A percentile compares a stretch with the other conserved stretches of the same genome.
Conservation (phyloP, 2,113 vertebrate species). For the Salvator merianae region DNA sequence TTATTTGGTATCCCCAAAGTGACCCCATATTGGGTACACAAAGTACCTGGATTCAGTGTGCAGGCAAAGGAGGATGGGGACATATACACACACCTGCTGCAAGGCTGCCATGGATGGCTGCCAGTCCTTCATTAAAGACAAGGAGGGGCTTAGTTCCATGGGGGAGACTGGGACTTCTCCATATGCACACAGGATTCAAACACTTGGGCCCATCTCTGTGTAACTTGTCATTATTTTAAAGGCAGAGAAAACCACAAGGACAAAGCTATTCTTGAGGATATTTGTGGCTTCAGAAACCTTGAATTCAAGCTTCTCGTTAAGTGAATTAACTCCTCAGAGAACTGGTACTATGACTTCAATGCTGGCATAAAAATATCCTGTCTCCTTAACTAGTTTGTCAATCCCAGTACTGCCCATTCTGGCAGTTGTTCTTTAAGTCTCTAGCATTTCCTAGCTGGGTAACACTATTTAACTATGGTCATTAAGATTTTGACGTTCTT, state of each 20-base stretch:
- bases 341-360: not conserved
- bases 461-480: not conserved
- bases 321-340: not conserved
- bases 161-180: too few species aligned
- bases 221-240: not conserved
- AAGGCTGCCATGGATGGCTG: too few species aligned
- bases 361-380: not conserved
- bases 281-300: constrained; percentile 1
- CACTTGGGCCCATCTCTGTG: too few species aligned
- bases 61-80: too few species aligned
- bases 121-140: too few species aligned
- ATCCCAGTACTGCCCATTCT: not conserved
- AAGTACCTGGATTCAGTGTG: too few species aligned
- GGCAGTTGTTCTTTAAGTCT: not conserved
- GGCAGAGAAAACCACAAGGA: not conserved
- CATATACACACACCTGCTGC: too few species aligned
- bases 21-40: too few species aligned
- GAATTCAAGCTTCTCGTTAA: not conserved
- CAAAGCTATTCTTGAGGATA: not conserved
- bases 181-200: too few species aligned
- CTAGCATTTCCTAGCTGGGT: not conserved
- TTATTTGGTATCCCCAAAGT: too few species aligned
- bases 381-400: not conserved
- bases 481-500: not conserved
- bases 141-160: too few species aligned